Evolutionary conservation across 2,888 invertebrate species (phyloP).

Genomic region (Reticulitermes lucifugus): DNA sequence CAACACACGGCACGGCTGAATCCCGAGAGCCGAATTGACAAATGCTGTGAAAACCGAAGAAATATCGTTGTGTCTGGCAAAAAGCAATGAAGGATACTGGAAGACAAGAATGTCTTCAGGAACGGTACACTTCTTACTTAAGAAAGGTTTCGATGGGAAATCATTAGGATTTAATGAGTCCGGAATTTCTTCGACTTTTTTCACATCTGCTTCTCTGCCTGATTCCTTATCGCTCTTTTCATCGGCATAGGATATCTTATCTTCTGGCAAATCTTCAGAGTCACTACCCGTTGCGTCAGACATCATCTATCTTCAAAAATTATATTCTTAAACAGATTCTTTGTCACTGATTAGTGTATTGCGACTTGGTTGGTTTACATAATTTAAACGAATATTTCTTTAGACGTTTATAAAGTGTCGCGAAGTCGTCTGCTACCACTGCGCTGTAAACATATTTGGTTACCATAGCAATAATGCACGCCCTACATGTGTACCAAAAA

Average conservation of each 20-base stretch:
- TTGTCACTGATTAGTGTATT: no score
- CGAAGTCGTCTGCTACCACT: neutral
- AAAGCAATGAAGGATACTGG: conserved; percentile 35
- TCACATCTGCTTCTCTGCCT: neutral
- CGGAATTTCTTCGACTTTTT: neutral
- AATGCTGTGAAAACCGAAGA: no score
- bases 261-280: conserved; percentile 16
- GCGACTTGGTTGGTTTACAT: neutral
- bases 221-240: neutral
- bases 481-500: neutral
- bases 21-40: no score
- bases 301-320: neutral
- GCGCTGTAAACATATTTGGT: conserved; percentile 30
- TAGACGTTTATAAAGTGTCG: neutral
- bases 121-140: conserved; percentile 23
- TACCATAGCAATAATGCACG: conserved; percentile 23
- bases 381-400: neutral
- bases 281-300: conserved; percentile 10
- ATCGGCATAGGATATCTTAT: neutral
- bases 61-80: no score
- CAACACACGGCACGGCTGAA: no score
- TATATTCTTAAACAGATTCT: no score
- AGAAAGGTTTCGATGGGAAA: conserved; percentile 25
- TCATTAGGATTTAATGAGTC: neutral
- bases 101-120: conserved; percentile 35